Conservation (phyloP, 2,113 vertebrate genomes). For the Callipepla squamata region DNA sequence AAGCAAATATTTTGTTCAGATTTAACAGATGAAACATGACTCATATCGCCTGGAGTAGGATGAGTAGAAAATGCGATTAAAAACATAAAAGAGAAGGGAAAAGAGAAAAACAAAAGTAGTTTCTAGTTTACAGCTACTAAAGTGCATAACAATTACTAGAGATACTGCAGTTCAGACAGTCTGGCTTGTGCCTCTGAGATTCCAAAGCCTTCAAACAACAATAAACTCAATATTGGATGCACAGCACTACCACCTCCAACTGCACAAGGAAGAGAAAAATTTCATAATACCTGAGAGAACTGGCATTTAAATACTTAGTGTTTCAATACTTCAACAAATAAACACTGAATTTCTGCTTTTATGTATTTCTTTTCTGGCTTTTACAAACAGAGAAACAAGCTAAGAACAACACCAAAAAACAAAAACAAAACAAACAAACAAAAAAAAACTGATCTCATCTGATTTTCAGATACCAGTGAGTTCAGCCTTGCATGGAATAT, state of each 20-base stretch:
- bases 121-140: slow-evolving; percentile 44
- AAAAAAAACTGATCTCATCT: neutral
- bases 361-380: neutral
- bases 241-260: slow-evolving; percentile 19
- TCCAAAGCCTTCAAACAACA: slow-evolving; percentile 49
- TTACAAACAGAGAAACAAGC: neutral
- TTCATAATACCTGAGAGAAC: slow-evolving; percentile 24
- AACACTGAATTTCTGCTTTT: neutral
- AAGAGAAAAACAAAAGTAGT: slow-evolving; percentile 27
- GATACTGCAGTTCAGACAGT: slow-evolving; percentile 41
- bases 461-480: neutral
- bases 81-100: slow-evolving; percentile 53
- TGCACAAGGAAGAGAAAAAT: neutral
- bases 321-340: neutral
- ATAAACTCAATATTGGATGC: neutral
- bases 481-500: neutral
- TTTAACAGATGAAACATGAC: slow-evolving; percentile 49
- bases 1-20: slow-evolving; percentile 54
- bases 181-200: slow-evolving; percentile 40
- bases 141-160: slow-evolving; percentile 32
- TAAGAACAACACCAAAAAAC: neutral
- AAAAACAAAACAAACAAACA: neutral
- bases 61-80: slow-evolving; percentile 49
- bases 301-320: neutral
- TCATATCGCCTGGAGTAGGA: slow-evolving; percentile 20